Evolutionary conservation across 2,888 invertebrate genomes (phyloP), one percentile per base, ranked within the genome.

Genomic region (Anoplius nigerrimus): DNA sequence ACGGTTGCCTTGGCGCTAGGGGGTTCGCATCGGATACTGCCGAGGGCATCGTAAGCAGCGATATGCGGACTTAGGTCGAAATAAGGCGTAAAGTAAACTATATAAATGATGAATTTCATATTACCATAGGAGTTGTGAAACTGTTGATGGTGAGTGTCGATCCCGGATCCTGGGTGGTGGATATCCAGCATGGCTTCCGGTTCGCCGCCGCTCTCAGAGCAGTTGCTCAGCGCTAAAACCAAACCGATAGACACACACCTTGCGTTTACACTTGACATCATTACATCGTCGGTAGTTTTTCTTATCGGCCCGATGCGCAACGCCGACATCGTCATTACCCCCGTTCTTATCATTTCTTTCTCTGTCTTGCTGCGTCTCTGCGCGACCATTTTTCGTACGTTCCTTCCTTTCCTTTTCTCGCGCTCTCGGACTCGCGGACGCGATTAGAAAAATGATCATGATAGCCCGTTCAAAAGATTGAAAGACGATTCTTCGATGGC

Each of bases 201-300:
- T 82, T 88, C 88, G 72, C 85, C 88, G 82, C 88, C 88, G 82
- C 88, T 87, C 85, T 89, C 88, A 86, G 88, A 88, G 86, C 88
- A 88, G 88, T 89, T 89, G 86, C 88, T 89, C 88, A 88, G 88
- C 77, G 88, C 88, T 89, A 89, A 88, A 89, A 89, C 88, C 88
- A 89, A 89, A 89, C 88, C 88, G 88, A 89, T 88, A 89, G 88
- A 88, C 88, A 88, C 86, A 88, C 88, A 88, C 88, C 88, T 87
- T 88, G 86, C 86, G 82, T 86, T 87, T 87, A 87, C 82, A 85
- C 85, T 86, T 81, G 79, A 80, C 80, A 79, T 81, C 74, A 76
- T 74, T 78, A 70, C 69, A 70, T 61, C 67, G 58, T 71, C 75
- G 69, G 63, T 64, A 66, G 59, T 64, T 63, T 52, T 63, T 71